Base-by-base conservation (phyloP, 1,140 invertebrate genomes). In the Trialeurodes vaporariorum region DNA sequence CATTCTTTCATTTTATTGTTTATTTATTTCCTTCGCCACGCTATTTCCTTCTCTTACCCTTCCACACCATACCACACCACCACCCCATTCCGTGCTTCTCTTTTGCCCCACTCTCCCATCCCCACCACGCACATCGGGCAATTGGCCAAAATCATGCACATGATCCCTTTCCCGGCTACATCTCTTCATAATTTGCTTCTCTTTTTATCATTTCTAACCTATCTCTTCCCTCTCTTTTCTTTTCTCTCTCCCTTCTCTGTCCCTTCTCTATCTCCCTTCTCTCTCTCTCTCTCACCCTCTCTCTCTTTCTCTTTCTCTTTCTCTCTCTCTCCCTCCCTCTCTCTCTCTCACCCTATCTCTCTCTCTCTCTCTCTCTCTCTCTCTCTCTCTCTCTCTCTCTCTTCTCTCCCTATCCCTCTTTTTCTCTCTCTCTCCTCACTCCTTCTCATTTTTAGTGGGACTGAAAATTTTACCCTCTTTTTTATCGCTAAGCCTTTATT, bases 1-100 rank as follows among this genome's bases (percentile, higher is more conserved):
- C 34, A 49, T 49, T 49, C 34, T 49, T 49, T 49, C 34, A 49
- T 49, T 49, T 49, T 49, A 49, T 49, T 49, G 34, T 49, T 49
- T 49, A 49, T 49, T 49, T 49, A 49, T 49, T 49, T 49, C 34
- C 34, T 49, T 49, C 34, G 34, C 34, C 34, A 49, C 34, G 34
- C 34, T 49, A 49, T 49, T 49, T 49, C 34, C 34, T 49, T 17
- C 34, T 49, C 34, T 17, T 17, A 17, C 34, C n/a, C n/a, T n/a
- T n/a, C n/a, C n/a, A n/a, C n/a, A n/a, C n/a, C n/a, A n/a, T n/a
- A n/a, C n/a, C n/a, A n/a, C n/a, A n/a, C n/a, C n/a, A n/a, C n/a
- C n/a, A n/a, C n/a, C n/a, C n/a, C n/a, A n/a, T n/a, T n/a, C n/a
- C n/a, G n/a, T n/a, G n/a, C n/a, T n/a, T n/a, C n/a, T n/a, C n/a